Evolutionary conservation across 2,113 vertebrate species (phyloP), one percentile per base, ranked within the genome.

Genomic region (Phaethornis superciliosus): DNA sequence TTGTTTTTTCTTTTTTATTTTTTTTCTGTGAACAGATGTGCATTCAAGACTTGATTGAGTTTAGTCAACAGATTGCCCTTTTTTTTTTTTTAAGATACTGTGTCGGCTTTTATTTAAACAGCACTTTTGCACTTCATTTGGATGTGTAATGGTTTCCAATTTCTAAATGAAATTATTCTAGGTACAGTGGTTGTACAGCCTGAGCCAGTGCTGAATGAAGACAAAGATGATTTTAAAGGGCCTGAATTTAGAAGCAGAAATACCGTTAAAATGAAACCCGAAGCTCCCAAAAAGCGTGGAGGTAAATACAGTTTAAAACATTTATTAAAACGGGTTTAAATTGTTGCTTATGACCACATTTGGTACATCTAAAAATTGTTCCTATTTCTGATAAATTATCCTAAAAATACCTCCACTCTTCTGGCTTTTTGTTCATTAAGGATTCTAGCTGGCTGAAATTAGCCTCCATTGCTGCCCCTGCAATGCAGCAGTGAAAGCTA

Each of bases 171-270:
- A 97, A 97, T 98, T 83, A 96, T 97, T 98, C 97, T 98, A 99
- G 99, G 99, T 96, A 99, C 99, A 94, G 98, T 99, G 96, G 98
- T 99, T 95, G 99, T 99, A 97, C 98, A 98, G 78, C 99, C 99
- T 94, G 99, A 99, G 97, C 98, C 99, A 93, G 98, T 98, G 95
- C 98, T 98, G 93, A 99, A 99, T 98, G 99, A 99, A 97, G 98
- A 98, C 92, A 99, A 99, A 98, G 99, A 99, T 98, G 99, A 99
- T 96, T 99, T 99, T 98, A 99, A 99, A 97, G 99, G 99, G 95
- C 99, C 99, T 76, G 99, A 99, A 98, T 99, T 99, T 98, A 98
- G 99, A 97, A 99, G 98, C 97, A 99, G 98, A 98, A 98, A 98
- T 97, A 95, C 96, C 88, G 97, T 98, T 96, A 99, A 99, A 98